phyloP scores from a whole-genome alignment of 2,113 vertebrate genomes.

The Platysternon megacephalum region DNA sequence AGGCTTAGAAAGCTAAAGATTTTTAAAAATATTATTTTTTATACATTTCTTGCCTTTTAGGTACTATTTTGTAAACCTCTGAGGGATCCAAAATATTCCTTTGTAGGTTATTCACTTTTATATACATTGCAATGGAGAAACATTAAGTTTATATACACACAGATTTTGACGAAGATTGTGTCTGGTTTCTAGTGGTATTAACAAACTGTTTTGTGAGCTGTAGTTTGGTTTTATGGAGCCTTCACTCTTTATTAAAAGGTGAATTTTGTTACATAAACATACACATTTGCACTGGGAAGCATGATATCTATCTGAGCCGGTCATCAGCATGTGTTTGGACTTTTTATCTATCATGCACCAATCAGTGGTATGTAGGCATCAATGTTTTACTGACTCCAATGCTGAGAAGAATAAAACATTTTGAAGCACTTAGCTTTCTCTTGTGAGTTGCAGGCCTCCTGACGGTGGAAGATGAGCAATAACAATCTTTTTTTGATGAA shows the following conservation, averaged over 20 bases:
- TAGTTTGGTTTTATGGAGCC: not conserved
- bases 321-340: slow-evolving; percentile 23
- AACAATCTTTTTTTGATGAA: not conserved
- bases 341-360: slow-evolving; percentile 43
- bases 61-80: not conserved
- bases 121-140: not conserved
- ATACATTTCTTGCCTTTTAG: not conserved
- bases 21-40: not conserved
- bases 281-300: not conserved
- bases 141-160: not conserved
- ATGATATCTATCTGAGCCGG: not conserved
- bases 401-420: not conserved
- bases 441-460: not conserved
- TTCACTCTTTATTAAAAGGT: slow-evolving; percentile 5
- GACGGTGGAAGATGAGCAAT: not conserved
- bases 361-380: not conserved
- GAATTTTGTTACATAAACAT: slow-evolving; percentile 1
- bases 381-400: not conserved
- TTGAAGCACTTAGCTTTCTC: not conserved
- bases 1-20: not conserved
- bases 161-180: not conserved
- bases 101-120: not conserved
- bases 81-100: not conserved
- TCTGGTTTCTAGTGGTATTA: not conserved
- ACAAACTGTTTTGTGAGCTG: not conserved